Evolutionary conservation across 2,888 invertebrate species (phyloP), one percentile per base, ranked within the genome.

Genomic region (Gerosis bhagava): DNA sequence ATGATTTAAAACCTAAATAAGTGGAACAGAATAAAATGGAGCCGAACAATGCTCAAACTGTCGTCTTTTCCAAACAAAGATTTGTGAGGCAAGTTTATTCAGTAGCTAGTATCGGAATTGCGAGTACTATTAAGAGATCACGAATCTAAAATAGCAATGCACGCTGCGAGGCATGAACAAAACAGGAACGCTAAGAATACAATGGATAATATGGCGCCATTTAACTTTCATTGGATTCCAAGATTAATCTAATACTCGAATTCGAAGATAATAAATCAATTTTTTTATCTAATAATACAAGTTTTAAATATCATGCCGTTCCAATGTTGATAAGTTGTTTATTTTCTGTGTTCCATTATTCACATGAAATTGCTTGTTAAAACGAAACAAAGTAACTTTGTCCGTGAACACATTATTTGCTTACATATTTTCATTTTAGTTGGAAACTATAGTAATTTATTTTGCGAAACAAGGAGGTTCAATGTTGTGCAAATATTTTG

Each of bases 41-140:
- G 12, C 31, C n/a, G 19, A 47, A 45, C 37, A 41, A 35, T 34
- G 36, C 24, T 39, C 32, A 50, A 41, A 49, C 49, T 59, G 57
- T 62, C 55, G 39, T 26, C 39, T 21, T 47, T 45, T 53, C 51
- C 47, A 51, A 53, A 54, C 61, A 56, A 47, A 40, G 50, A 64
- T 65, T 63, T 65, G 58, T 59, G 51, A 61, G 59, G 55, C 55
- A 49, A 54, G 57, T 63, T 58, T 63, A 67, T 71, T 66, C 64
- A 66, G 67, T 62, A 65, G 67, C 66, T 54, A 61, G 68, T 40
- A 73, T 70, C 64, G 62, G 67, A 72, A 70, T 65, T 70, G 72
- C 67, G 54, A 77, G 75, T 68, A 70, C 75, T 75, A 79, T 82
- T 77, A 77, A 78, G 76, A 79, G 77, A 81, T 80, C 82, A 80